Evolutionary conservation across 2,797 vertebrate genomes (phyloP).

Genomic region (Melanogrammus aeglefinus): DNA sequence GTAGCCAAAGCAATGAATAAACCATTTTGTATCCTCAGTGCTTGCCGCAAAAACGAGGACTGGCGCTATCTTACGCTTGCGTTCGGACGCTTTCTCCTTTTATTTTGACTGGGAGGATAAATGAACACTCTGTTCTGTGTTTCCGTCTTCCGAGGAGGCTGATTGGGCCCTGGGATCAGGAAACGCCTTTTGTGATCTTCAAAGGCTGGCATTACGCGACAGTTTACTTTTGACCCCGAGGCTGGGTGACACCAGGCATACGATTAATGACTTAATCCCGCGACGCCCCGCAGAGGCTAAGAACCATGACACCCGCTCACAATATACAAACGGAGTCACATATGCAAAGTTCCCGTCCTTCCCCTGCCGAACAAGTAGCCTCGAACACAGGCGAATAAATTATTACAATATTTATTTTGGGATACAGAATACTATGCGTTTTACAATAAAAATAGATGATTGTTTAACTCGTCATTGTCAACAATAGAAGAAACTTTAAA

Average conservation of each 20-base stretch:
- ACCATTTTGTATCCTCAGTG: conserved; percentile 45
- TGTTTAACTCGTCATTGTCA: background rate
- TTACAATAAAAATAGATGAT: conserved; percentile 15
- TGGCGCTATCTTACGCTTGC: conserved; percentile 27
- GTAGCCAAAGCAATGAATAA: conserved; percentile 44
- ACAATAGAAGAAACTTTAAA: background rate
- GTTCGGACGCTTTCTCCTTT: conserved; percentile 47
- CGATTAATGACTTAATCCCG: conserved; percentile 40
- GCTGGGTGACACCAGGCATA: conserved; percentile 23
- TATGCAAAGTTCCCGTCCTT: background rate
- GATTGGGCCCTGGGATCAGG: conserved; percentile 64
- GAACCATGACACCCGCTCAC: conserved; percentile 31
- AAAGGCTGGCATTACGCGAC: conserved; percentile 56
- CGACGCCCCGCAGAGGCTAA: conserved; percentile 19
- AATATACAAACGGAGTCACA: conserved; percentile 53
- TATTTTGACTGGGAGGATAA: conserved; percentile 46
- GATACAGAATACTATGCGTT: conserved; percentile 31
- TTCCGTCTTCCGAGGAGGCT: conserved; percentile 31
- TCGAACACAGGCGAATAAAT: conserved; percentile 1
- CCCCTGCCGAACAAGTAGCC: background rate
- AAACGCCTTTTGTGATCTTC: conserved; percentile 75
- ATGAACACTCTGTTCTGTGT: conserved; percentile 55
- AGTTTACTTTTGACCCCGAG: conserved; percentile 49
- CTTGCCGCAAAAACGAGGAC: conserved; percentile 14
- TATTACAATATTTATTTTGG: conserved; percentile 69